Evolutionary conservation across 2,888 invertebrate species (phyloP).

Genomic region (Dryobotodes eremita): DNA sequence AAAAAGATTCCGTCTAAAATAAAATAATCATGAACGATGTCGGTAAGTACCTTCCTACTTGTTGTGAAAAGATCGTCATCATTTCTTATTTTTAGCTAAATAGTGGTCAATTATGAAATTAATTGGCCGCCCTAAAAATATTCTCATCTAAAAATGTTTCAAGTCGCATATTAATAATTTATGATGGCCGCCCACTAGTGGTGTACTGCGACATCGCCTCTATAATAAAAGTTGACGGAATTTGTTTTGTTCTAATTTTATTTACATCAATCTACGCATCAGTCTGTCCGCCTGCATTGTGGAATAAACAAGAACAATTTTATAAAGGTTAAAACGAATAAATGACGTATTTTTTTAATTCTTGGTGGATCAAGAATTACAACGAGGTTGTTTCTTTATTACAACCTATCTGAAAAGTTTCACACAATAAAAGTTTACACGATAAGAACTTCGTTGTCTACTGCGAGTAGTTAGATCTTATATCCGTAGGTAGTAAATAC

Average conservation of each 20-base stretch:
- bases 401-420: conserved; percentile 5
- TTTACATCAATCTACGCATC: conserved; percentile 54
- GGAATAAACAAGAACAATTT: conserved; percentile 27
- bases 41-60: neutral
- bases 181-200: conserved; percentile 53
- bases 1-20: neutral
- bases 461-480: neutral
- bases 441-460: conserved; percentile 8
- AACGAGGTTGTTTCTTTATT: neutral
- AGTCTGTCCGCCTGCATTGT: conserved; percentile 15
- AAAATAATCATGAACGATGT: neutral
- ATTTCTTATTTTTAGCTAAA: neutral
- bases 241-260: conserved; percentile 51
- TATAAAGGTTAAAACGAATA: neutral
- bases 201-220: conserved; percentile 51
- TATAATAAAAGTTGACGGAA: conserved; percentile 50
- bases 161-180: conserved; percentile 34
- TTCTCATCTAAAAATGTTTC: conserved; percentile 17
- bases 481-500: neutral
- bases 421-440: neutral
- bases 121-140: conserved; percentile 27
- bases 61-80: neutral
- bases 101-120: conserved; percentile 1
- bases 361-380: neutral
- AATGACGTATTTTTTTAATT: conserved; percentile 3